Conservation (phyloP, 2,797 vertebrate species). For the Macropodus opercularis region DNA sequence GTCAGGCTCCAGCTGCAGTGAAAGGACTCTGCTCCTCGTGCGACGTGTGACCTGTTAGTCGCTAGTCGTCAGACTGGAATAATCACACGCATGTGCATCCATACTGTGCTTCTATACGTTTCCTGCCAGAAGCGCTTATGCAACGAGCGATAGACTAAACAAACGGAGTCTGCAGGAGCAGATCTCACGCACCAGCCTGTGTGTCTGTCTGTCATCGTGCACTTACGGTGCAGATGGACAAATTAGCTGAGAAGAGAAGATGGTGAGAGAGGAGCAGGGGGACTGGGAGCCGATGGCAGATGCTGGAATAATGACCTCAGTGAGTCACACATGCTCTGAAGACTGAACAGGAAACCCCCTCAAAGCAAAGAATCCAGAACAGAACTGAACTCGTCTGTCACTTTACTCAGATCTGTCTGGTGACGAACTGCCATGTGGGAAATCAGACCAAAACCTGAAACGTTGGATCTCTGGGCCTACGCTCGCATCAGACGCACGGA, state of each 20-base stretch:
- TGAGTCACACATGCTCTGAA: too few relatives aligned
- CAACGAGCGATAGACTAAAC: conserved; percentile 56
- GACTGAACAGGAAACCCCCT: too few relatives aligned
- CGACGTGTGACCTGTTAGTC: conserved; percentile 4
- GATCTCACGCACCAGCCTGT: conserved; percentile 32
- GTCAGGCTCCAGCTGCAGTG: conserved; percentile 36
- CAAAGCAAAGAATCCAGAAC: too few relatives aligned
- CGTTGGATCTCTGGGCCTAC: too few relatives aligned
- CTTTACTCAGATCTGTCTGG: too few relatives aligned
- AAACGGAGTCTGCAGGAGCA: conserved; percentile 6
- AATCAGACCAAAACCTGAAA: too few relatives aligned
- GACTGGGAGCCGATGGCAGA: conserved; percentile 5
- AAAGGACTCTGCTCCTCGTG: conserved; percentile 10
- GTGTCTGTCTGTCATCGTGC: conserved; percentile 29
- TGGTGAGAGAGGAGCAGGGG: conserved; percentile 19
- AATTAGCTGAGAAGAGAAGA: conserved; percentile 13
- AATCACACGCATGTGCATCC: conserved; percentile 11
- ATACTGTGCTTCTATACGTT: conserved; percentile 15
- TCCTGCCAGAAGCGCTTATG: conserved; percentile 50
- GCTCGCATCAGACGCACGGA: too few relatives aligned
- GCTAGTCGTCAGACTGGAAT: conserved; percentile 12
- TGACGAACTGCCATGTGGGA: too few relatives aligned
- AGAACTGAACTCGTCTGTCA: too few relatives aligned
- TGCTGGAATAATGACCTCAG: neutral
- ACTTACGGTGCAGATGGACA: conserved; percentile 23